Conservation (phyloP, 2,797 vertebrate genomes). For the Austrolebias charrua region DNA sequence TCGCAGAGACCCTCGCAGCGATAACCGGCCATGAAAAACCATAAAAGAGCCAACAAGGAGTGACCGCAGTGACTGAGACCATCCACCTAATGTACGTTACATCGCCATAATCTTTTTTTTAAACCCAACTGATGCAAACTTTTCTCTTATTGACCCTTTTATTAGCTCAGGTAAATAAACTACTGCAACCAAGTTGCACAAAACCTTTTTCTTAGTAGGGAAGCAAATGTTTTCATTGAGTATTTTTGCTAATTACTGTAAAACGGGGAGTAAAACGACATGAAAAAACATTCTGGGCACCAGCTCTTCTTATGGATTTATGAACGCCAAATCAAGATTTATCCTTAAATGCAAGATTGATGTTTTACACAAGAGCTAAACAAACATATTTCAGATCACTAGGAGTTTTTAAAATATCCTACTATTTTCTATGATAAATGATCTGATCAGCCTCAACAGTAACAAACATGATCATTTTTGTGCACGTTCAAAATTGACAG, state of each 20-base stretch:
- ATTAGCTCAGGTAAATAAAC: no score
- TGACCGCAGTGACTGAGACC: conserved; percentile 33
- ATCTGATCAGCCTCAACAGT: no score
- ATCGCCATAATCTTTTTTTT: not conserved
- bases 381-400: conserved; percentile 7
- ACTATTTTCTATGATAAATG: no score
- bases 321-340: not conserved
- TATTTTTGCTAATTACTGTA: no score
- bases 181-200: no score
- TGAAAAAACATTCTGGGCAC: not conserved
- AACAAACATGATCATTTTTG: no score
- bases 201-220: no score
- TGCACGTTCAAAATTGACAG: no score
- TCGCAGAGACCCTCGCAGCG: conserved; percentile 18
- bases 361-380: not conserved
- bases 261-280: not conserved
- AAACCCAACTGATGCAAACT: not conserved
- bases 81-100: not conserved
- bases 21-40: conserved; percentile 47
- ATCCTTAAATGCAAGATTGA: not conserved
- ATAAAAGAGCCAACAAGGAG: conserved; percentile 52
- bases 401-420: no score
- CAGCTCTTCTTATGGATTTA: no score
- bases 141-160: no score
- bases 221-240: not conserved